phyloP scores from a whole-genome alignment of 2,888 invertebrate genomes.

The Alentia gelatinosa region DNA sequence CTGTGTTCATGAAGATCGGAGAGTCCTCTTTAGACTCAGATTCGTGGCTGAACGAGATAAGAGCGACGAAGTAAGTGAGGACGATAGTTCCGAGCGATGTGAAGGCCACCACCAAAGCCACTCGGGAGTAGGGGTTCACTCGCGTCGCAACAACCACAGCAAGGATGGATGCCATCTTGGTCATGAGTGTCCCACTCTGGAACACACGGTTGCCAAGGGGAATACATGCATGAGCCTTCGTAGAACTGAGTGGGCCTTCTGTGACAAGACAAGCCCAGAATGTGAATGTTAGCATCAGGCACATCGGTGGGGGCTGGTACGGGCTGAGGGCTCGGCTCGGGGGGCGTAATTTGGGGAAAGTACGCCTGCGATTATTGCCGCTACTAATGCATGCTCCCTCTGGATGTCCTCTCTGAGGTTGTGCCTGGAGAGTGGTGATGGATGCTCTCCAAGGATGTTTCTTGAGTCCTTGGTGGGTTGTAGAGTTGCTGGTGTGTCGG shows the following conservation, averaged over 20 bases:
- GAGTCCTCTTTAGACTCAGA: slow-evolving; percentile 56
- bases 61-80: slow-evolving; percentile 63
- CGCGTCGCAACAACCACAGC: slow-evolving; percentile 52
- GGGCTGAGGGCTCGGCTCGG: background rate
- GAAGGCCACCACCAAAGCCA: slow-evolving; percentile 61
- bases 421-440: background rate
- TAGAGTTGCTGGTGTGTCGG: slow-evolving; percentile 55
- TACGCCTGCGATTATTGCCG: background rate
- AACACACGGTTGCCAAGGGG: slow-evolving; percentile 59
- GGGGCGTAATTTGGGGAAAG: background rate
- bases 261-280: slow-evolving; percentile 58
- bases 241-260: slow-evolving; percentile 59
- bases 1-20: slow-evolving; percentile 60
- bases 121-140: slow-evolving; percentile 36
- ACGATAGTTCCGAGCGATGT: slow-evolving; percentile 63
- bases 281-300: slow-evolving; percentile 50
- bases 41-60: slow-evolving; percentile 61
- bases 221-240: slow-evolving; percentile 58
- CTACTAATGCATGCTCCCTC: background rate
- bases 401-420: background rate
- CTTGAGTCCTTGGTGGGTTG: background rate
- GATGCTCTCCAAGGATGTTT: background rate
- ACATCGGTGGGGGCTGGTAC: background rate
- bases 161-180: slow-evolving; percentile 50
- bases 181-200: slow-evolving; percentile 55